A percentile compares a stretch with the other conserved stretches of the same genome.
These are phyloP conservation scores for Todiramphus saurophagus DNA, from an alignment of 2,113 vertebrate genomes.

Conservation along the genomic window DNA sequence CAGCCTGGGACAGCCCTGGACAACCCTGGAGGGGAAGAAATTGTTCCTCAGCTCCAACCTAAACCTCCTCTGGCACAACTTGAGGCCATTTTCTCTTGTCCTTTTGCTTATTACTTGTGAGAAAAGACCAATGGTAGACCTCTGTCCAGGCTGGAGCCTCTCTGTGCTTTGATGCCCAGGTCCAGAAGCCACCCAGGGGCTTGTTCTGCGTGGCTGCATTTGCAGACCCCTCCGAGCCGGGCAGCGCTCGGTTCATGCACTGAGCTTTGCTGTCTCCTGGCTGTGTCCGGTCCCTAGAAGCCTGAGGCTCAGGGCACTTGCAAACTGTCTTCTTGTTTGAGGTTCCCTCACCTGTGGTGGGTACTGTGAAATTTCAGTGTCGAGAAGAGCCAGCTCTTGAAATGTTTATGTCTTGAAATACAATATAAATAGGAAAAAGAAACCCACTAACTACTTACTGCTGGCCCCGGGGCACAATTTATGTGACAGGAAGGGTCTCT, in stretches of 20 bases:
- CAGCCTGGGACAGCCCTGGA: neutral
- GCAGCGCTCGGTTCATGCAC: rapidly evolving
- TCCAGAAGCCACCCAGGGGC: neutral
- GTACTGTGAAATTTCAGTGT: neutral
- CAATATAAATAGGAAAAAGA: neutral
- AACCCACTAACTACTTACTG: neutral
- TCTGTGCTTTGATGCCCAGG: rapidly evolving
- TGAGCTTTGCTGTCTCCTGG: neutral
- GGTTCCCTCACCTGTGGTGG: neutral
- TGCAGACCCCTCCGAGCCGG: neutral
- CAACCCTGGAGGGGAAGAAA: neutral
- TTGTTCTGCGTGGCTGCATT: neutral
- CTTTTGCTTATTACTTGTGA: neutral
- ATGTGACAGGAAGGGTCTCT: neutral
- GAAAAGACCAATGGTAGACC: neutral
- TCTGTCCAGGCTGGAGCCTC: neutral
- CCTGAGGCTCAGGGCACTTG: neutral
- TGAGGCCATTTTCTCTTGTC: neutral
- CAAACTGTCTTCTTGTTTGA: neutral
- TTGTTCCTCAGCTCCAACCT: neutral
- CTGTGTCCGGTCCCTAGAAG: neutral
- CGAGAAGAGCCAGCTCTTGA: neutral
- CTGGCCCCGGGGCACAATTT: neutral
- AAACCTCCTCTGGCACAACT: neutral
- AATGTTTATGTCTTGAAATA: neutral